Evolutionary conservation across 2,797 vertebrate genomes (phyloP).

Genomic region (Hippopotamyrus pictus): DNA sequence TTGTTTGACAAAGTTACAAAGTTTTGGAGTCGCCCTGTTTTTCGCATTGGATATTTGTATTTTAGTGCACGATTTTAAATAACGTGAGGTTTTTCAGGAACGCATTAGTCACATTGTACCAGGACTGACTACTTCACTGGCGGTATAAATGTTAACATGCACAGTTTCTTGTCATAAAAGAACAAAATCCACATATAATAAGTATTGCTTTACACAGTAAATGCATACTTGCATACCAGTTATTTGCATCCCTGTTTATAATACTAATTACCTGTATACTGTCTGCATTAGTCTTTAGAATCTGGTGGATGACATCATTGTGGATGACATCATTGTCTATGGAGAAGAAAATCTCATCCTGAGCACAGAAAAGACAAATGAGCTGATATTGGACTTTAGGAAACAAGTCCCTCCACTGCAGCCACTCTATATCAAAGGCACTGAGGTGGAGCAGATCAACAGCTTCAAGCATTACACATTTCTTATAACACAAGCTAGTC

Average conservation of each 20-base stretch:
- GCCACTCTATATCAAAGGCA: not conserved
- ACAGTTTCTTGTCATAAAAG: not conserved
- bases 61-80: not conserved
- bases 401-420: not conserved
- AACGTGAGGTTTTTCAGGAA: not conserved
- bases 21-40: not conserved
- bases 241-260: not conserved
- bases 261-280: not conserved
- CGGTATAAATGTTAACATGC: not conserved
- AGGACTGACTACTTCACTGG: not conserved
- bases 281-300: not conserved
- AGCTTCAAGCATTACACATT: not conserved
- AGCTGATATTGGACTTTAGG: not conserved
- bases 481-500: not conserved
- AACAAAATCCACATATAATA: not conserved
- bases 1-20: not conserved
- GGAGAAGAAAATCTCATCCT: not conserved
- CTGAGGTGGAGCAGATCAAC: not conserved
- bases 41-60: not conserved
- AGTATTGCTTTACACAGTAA: not conserved
- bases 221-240: not conserved
- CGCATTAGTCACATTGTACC: not conserved
- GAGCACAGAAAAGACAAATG: not conserved
- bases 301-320: not conserved
- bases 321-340: not conserved